Conservation (phyloP, 2,888 invertebrate genomes). For the Altica lythri region DNA sequence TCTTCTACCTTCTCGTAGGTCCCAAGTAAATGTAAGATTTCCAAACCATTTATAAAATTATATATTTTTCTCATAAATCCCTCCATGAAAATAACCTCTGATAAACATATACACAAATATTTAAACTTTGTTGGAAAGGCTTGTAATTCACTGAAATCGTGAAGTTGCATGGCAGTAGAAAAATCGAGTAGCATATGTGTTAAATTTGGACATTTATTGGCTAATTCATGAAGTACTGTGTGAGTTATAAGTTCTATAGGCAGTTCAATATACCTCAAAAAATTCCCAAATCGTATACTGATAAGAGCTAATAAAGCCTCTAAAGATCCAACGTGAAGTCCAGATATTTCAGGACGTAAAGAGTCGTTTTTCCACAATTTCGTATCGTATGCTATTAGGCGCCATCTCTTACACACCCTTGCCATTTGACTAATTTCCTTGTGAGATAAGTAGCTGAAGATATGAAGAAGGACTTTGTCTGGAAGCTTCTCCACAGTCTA, state of each 20-base stretch:
- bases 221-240: constrained; percentile 94
- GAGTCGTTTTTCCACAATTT: constrained; percentile 95
- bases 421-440: constrained; percentile 94
- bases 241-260: constrained; percentile 97
- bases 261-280: constrained; percentile 88
- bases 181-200: constrained; percentile 97
- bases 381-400: constrained; percentile 93
- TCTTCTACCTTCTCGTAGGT: constrained; percentile 98
- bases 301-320: constrained; percentile 88
- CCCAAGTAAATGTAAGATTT: constrained; percentile 95
- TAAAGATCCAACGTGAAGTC: constrained; percentile 86
- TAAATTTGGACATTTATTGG: constrained; percentile 93
- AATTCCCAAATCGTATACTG: constrained; percentile 80
- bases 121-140: constrained; percentile 96
- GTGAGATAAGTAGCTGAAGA: constrained; percentile 93
- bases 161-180: constrained; percentile 98
- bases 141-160: constrained; percentile 98
- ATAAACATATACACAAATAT: constrained; percentile 85
- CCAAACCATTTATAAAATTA: constrained; percentile 97
- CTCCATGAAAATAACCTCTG: constrained; percentile 99
- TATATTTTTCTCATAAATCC: constrained; percentile 99
- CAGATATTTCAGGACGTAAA: constrained; percentile 90
- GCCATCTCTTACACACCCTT: constrained; percentile 94
- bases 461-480: constrained; percentile 91
- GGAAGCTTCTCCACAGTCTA: constrained; percentile 96